phyloP scores from a whole-genome alignment of 2,888 invertebrate genomes.

The Aleiodes testaceus region DNA sequence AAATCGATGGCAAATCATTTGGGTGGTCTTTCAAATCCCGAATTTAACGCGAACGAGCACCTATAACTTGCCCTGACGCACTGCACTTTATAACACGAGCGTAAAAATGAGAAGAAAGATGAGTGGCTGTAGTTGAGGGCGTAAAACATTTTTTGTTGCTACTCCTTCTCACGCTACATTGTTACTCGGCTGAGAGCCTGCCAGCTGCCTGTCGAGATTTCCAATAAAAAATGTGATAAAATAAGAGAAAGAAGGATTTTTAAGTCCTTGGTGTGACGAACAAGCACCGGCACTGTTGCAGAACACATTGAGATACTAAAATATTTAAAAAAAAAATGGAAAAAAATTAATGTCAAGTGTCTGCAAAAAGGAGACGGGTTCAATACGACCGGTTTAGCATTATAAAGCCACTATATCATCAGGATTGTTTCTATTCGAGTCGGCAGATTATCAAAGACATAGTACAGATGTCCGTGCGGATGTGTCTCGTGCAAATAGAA shows the following conservation, averaged over 20 bases:
- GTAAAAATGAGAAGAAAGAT: constrained; percentile 25
- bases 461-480: constrained; percentile 51
- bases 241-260: not conserved
- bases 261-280: constrained; percentile 16
- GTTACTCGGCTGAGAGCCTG: not conserved
- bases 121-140: constrained; percentile 53
- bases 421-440: constrained; percentile 63
- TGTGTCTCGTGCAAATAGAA: constrained; percentile 55
- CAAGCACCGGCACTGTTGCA: constrained; percentile 16
- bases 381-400: constrained; percentile 24
- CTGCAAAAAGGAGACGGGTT: constrained; percentile 5
- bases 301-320: not conserved
- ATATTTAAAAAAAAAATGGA: not conserved
- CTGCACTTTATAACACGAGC: too few species aligned
- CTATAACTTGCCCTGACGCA: not conserved
- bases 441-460: constrained; percentile 64
- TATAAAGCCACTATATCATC: constrained; percentile 27
- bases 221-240: not conserved
- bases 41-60: not conserved
- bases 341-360: constrained; percentile 30
- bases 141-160: constrained; percentile 49
- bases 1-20: constrained; percentile 49
- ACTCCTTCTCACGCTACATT: constrained; percentile 37
- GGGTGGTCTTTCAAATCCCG: constrained; percentile 59
- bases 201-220: constrained; percentile 17